These are phyloP conservation scores for Edolisoma coerulescens DNA, from an alignment of 2,113 vertebrate genomes.

Conservation along the genomic window DNA sequence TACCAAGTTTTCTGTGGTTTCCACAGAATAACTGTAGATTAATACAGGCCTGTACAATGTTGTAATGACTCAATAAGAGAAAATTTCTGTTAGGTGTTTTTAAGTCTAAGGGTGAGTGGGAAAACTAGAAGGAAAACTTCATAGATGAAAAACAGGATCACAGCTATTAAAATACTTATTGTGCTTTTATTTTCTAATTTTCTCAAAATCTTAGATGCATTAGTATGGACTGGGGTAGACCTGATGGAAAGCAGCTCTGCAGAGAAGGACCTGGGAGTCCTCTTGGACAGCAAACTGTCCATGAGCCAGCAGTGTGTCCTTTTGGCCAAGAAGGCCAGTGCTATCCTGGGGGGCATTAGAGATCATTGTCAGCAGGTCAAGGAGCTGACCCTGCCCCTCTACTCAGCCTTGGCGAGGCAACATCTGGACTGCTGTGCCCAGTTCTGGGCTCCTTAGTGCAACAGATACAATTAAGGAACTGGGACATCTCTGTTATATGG, in stretches of 20 bases:
- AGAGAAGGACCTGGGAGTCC: not conserved
- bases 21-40: not conserved
- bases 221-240: not conserved
- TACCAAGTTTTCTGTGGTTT: not conserved
- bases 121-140: not conserved
- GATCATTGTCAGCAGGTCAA: not conserved
- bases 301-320: not conserved
- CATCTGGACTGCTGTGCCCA: not conserved
- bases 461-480: not conserved
- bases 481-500: accelerated
- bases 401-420: no score
- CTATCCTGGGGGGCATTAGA: accelerated
- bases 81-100: not conserved
- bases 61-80: not conserved
- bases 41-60: not conserved
- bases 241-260: not conserved
- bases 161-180: not conserved
- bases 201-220: not conserved
- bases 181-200: not conserved
- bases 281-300: not conserved
- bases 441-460: not conserved
- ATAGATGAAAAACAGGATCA: not conserved
- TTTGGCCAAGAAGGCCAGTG: not conserved
- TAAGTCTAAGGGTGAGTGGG: accelerated
- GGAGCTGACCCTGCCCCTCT: not conserved